These are phyloP conservation scores for Himalopsyche japonica DNA, from an alignment of 2,888 invertebrate genomes.

Conservation along the genomic window DNA sequence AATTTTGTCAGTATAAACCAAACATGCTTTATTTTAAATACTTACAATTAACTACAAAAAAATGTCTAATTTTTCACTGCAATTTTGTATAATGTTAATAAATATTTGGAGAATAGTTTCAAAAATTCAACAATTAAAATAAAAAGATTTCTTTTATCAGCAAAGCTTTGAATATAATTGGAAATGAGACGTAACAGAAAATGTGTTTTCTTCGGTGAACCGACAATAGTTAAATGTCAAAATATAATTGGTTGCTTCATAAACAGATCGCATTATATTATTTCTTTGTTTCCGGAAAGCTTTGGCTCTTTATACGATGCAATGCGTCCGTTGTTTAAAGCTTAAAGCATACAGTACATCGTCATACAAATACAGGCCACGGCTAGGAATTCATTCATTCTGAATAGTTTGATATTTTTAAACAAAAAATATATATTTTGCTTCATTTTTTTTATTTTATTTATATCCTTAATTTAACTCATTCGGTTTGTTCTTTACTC, in stretches of 20 bases:
- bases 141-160: neutral
- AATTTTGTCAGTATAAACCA: too few relatives aligned
- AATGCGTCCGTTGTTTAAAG: neutral
- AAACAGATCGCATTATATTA: constrained; percentile 35
- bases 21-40: too few relatives aligned
- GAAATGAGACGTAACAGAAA: neutral
- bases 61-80: too few relatives aligned
- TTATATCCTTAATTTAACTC: too few relatives aligned
- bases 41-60: too few relatives aligned
- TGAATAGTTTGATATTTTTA: too few relatives aligned
- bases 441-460: too few relatives aligned
- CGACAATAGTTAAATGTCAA: constrained; percentile 14
- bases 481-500: too few relatives aligned
- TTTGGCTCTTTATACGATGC: neutral
- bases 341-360: neutral
- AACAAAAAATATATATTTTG: too few relatives aligned
- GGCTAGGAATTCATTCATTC: neutral
- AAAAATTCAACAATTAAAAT: neutral
- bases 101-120: too few relatives aligned
- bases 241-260: constrained; percentile 37
- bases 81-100: too few relatives aligned
- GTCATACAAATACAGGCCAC: neutral
- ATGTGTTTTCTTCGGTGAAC: neutral
- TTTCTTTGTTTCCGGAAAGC: constrained; percentile 34
- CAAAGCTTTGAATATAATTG: neutral